Evolutionary conservation across 2,888 invertebrate genomes (phyloP), one percentile per base, ranked within the genome.

Genomic region (Drosophila mercatorum): DNA sequence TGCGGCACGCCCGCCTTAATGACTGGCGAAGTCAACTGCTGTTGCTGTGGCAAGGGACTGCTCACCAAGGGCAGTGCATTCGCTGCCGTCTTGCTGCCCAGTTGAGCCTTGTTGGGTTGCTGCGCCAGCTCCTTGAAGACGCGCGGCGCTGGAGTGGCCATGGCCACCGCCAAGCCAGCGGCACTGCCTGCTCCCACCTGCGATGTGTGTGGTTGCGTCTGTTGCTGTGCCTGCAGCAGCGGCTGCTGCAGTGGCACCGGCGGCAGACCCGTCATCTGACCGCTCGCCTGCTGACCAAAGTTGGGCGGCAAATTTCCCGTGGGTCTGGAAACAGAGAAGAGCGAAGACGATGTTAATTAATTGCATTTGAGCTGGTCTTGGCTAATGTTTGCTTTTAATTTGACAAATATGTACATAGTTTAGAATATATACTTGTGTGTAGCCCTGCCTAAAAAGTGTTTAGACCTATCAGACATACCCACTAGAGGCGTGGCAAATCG

Each of bases 281-380:
- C 69, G 59, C 87, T 79, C 36, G 83, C 80, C 65, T 90, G 91
- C 41, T 86, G 89, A 5, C 72, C 76, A 60, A 86, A 93, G 84
- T 89, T 91, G 36, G 88, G 75, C 22, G 93, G 91, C 68, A 93
- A 92, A 78, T 94, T 94, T 59, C 94, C 94, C 38, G 94, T 94
- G 52, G 94, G 93, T 85, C 94, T 94, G 90, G 38, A 91, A 91
- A 36, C 0, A 40, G 2, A 14, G 14, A 3, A 14, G 14, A n/a
- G 14, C 14, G 2, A 14, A 14, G 40, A 40, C 5, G 0, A 14
- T 14, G 40, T 14, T 40, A 22, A 22, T 22, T 0, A 22, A 1
- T 1, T 17, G 17, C 17, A 17, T 17, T 17, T 17, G 17, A 22
- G 22, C 22, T 22, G 17, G n/a, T n/a, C n/a, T n/a, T n/a, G n/a